Conservation (phyloP, 2,113 vertebrate species). For the Strix uralensis region DNA sequence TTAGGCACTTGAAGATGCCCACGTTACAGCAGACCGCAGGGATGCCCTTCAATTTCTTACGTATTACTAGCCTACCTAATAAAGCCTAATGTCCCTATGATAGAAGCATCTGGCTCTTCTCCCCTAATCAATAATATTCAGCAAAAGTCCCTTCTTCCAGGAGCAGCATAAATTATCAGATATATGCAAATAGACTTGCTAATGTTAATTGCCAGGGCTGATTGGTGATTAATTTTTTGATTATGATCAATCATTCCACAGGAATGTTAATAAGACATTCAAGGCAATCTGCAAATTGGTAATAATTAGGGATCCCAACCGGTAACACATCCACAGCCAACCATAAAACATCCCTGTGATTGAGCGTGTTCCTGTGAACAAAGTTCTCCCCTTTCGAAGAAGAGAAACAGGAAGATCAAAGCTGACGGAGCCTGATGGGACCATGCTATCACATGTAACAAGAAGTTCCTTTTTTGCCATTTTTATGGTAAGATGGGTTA, state of each 20-base stretch:
- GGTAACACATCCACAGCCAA: background rate
- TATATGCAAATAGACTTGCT: conserved; percentile 71
- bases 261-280: conserved; percentile 63
- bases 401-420: background rate
- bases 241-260: conserved; percentile 73
- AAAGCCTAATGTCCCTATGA: background rate
- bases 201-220: conserved; percentile 75
- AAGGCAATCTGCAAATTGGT: conserved; percentile 61
- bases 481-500: background rate
- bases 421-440: background rate
- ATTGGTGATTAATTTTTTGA: conserved; percentile 77
- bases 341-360: background rate
- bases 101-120: conserved; percentile 53
- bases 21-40: background rate
- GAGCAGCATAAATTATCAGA: conserved; percentile 69
- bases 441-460: background rate
- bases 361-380: background rate
- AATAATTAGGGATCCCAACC: conserved; percentile 61
- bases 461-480: background rate
- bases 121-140: conserved; percentile 67
- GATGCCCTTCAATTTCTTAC: conserved; percentile 3
- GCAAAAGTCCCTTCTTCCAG: conserved; percentile 54
- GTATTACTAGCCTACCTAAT: background rate
- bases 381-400: background rate
- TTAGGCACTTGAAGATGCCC: background rate